These are phyloP conservation scores for Archivesica marissinica DNA, from an alignment of 1,140 invertebrate species.

Conservation along the genomic window DNA sequence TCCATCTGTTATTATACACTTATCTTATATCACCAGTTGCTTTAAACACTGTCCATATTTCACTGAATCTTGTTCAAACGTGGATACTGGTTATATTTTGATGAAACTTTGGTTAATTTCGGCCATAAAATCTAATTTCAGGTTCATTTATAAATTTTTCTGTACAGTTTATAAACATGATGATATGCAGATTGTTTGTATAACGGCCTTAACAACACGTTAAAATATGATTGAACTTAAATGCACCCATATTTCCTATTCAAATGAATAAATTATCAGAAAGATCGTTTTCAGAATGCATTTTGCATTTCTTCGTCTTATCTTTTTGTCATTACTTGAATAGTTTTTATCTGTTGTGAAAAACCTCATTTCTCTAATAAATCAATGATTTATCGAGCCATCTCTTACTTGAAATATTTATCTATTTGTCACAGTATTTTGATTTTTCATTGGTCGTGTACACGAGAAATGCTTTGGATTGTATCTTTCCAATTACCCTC, in stretches of 20 bases:
- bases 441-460: slow-evolving; percentile 26
- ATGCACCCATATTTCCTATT: slow-evolving; percentile 15
- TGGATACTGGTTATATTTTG: too few relatives aligned
- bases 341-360: not conserved
- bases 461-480: slow-evolving; percentile 15
- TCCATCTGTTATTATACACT: too few relatives aligned
- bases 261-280: not conserved
- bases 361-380: slow-evolving; percentile 6
- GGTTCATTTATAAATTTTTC: too few relatives aligned
- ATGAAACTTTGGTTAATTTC: too few relatives aligned
- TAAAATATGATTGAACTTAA: not conserved
- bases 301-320: slow-evolving; percentile 1
- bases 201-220: too few relatives aligned
- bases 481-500: not conserved
- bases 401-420: slow-evolving; percentile 31
- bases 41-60: too few relatives aligned
- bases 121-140: too few relatives aligned
- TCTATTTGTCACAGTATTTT: slow-evolving; percentile 29
- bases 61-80: too few relatives aligned
- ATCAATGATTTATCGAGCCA: slow-evolving; percentile 17
- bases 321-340: slow-evolving; percentile 1
- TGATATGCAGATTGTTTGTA: too few relatives aligned
- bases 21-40: too few relatives aligned
- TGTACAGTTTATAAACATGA: too few relatives aligned
- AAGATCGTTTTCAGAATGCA: not conserved